These are phyloP conservation scores for Falcaria lacertinaria DNA, from an alignment of 2,888 invertebrate species.

Conservation along the genomic window DNA sequence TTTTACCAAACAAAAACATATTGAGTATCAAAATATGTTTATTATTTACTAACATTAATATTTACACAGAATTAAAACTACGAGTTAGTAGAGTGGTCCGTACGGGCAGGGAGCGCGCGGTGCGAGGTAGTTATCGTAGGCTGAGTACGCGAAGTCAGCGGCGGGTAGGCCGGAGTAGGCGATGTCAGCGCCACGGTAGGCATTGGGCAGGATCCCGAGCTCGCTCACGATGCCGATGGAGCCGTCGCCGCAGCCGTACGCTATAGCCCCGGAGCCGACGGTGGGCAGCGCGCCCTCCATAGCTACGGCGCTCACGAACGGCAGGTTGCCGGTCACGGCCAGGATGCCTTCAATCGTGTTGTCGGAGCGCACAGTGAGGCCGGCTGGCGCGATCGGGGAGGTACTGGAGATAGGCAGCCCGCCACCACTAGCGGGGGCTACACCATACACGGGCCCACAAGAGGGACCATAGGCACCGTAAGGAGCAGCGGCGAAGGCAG, in stretches of 20 bases:
- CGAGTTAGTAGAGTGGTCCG: too few species aligned
- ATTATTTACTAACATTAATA: too few species aligned
- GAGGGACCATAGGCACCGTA: neutral
- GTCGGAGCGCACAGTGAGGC: slow-evolving; percentile 36
- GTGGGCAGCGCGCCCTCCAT: slow-evolving; percentile 39
- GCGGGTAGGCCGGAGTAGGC: neutral
- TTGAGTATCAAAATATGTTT: too few species aligned
- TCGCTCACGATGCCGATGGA: slow-evolving; percentile 12
- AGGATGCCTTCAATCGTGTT: slow-evolving; percentile 32
- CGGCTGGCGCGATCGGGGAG: slow-evolving; percentile 29
- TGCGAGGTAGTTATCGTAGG: too few species aligned
- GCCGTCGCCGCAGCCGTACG: slow-evolving; percentile 35
- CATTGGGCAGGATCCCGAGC: slow-evolving; percentile 12
- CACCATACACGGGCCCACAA: slow-evolving; percentile 2
- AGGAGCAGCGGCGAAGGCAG: neutral
- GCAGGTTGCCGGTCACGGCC: slow-evolving; percentile 29
- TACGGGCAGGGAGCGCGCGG: too few species aligned
- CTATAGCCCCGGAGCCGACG: slow-evolving; percentile 29
- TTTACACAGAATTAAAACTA: too few species aligned
- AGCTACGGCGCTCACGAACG: slow-evolving; percentile 30
- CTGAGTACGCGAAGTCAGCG: too few species aligned
- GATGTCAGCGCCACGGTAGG: slow-evolving; percentile 5
- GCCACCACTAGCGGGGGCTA: slow-evolving; percentile 16
- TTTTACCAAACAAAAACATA: too few species aligned
- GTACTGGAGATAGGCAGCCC: slow-evolving; percentile 28